Evolutionary conservation across 2,797 vertebrate genomes (phyloP).

Genomic region (Cynopterus sphinx): DNA sequence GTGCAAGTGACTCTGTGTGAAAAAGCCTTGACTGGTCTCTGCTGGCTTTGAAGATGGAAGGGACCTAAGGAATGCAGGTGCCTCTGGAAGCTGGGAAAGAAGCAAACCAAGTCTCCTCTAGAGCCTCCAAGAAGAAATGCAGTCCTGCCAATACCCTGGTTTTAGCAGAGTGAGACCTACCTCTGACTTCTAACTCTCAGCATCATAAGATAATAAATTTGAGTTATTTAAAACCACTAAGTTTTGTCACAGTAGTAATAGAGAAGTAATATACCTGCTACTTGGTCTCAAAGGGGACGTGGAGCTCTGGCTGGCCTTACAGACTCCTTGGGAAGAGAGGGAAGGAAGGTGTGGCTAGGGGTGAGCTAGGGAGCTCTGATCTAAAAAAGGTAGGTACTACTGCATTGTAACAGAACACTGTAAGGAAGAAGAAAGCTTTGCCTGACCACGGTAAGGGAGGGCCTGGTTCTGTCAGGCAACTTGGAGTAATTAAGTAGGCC

Average conservation of each 20-base stretch:
- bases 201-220: background rate
- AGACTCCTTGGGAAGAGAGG: background rate
- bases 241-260: background rate
- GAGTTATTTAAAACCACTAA: background rate
- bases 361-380: background rate
- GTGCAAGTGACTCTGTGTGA: background rate
- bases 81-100: background rate
- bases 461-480: background rate
- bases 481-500: background rate
- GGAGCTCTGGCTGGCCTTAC: background rate
- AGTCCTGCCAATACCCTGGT: background rate
- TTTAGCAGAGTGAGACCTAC: background rate
- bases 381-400: background rate
- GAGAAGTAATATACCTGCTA: background rate
- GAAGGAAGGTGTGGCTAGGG: background rate
- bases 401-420: background rate
- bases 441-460: background rate
- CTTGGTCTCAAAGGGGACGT: background rate
- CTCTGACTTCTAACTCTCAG: background rate
- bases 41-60: background rate
- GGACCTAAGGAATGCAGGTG: background rate
- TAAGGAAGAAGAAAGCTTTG: background rate
- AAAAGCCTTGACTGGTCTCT: background rate
- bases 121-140: background rate
- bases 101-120: background rate